Evolutionary conservation across 2,888 invertebrate genomes (phyloP).

Genomic region (Empis stercorea): DNA sequence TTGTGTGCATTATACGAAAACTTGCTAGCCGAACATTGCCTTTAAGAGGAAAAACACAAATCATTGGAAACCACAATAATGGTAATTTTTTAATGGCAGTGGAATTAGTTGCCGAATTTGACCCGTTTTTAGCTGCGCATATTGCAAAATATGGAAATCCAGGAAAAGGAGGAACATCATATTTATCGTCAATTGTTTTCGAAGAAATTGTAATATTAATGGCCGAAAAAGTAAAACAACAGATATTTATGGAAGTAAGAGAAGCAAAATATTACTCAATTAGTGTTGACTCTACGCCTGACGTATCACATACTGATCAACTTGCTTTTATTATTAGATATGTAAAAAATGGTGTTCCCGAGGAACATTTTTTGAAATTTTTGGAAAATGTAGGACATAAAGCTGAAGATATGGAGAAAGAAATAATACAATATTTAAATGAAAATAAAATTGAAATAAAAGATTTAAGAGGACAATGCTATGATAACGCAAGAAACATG

Average conservation of each 20-base stretch:
- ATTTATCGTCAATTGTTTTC: no score
- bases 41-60: not conserved
- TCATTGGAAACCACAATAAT: not conserved
- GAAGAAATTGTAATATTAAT: no score
- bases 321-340: no score
- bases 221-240: no score
- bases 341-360: no score
- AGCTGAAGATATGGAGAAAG: no score
- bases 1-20: not conserved
- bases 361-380: no score
- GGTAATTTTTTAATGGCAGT: not conserved
- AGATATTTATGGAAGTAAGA: no score
- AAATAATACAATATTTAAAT: not conserved
- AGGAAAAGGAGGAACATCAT: not conserved
- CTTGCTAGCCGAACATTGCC: not conserved
- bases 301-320: no score
- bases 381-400: no score
- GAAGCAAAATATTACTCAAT: no score
- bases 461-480: not conserved
- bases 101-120: constrained; percentile 1
- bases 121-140: constrained; percentile 1
- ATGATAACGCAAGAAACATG: not conserved
- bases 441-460: constrained; percentile 1
- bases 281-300: no score
- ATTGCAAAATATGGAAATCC: constrained; percentile 1